These are phyloP conservation scores for Pseudorhombus dupliciocellatus DNA, from an alignment of 2,113 vertebrate genomes.

Conservation along the genomic window DNA sequence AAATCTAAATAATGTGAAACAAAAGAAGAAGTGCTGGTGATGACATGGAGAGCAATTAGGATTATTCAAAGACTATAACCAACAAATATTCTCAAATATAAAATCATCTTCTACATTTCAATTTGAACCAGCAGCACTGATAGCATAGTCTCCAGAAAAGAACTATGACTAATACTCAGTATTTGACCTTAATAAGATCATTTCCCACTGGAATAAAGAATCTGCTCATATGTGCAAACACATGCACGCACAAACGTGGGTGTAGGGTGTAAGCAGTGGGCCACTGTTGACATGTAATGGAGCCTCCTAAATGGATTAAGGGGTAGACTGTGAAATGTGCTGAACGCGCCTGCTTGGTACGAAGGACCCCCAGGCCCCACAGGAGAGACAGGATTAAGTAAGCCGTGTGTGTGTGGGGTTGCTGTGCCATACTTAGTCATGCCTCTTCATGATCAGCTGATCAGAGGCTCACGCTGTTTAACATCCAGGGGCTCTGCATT, in stretches of 20 bases:
- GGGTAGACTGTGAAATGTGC: slow-evolving; percentile 73
- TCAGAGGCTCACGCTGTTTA: slow-evolving; percentile 30
- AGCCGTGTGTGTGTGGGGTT: slow-evolving; percentile 5
- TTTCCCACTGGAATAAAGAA: slow-evolving; percentile 17
- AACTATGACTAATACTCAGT: slow-evolving; percentile 24
- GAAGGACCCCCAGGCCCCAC: slow-evolving; percentile 54
- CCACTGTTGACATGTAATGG: slow-evolving; percentile 68
- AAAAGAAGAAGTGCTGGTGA: no score
- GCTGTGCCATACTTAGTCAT: slow-evolving; percentile 21
- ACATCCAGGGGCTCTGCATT: slow-evolving; percentile 10
- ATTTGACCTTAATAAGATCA: slow-evolving; percentile 46
- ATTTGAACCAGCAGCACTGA: neutral
- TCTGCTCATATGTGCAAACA: slow-evolving; percentile 2
- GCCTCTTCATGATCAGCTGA: slow-evolving; percentile 37
- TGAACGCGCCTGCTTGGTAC: slow-evolving; percentile 63
- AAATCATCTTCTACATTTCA: neutral
- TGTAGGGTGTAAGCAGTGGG: slow-evolving; percentile 40
- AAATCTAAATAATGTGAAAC: no score
- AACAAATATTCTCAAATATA: no score
- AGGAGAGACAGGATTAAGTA: slow-evolving; percentile 67
- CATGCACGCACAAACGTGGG: slow-evolving; percentile 12
- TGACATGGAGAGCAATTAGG: no score
- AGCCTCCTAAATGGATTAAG: slow-evolving; percentile 75
- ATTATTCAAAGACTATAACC: no score
- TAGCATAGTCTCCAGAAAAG: slow-evolving; percentile 8